These are phyloP conservation scores for Lymantria monacha DNA, from an alignment of 2,888 invertebrate genomes.

Conservation along the genomic window DNA sequence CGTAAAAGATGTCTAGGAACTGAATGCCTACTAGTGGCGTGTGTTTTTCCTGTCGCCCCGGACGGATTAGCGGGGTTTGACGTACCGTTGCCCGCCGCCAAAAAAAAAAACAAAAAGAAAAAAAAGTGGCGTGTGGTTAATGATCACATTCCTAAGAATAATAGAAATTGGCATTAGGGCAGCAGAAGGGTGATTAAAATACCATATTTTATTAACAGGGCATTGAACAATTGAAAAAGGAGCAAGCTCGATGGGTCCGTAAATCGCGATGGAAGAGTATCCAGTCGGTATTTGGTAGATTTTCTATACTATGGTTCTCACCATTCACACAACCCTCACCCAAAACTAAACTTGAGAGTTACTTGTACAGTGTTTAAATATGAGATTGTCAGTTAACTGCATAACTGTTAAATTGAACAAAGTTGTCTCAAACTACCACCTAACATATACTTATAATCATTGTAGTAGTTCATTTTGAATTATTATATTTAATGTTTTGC, in stretches of 20 bases:
- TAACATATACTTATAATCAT: neutral
- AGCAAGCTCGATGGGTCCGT: conserved; percentile 95
- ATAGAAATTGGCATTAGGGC: too few species aligned
- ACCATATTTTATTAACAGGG: conserved; percentile 82
- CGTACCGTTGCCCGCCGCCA: too few species aligned
- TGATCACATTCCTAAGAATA: too few species aligned
- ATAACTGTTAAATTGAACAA: conserved; percentile 11
- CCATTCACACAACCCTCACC: conserved; percentile 93
- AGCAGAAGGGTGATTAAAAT: too few species aligned
- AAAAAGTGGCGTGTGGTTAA: too few species aligned
- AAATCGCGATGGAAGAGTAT: conserved; percentile 97
- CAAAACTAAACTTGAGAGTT: conserved; percentile 89
- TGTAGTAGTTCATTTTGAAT: neutral
- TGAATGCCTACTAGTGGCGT: too few species aligned
- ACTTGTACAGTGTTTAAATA: conserved; percentile 91
- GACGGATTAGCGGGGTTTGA: too few species aligned
- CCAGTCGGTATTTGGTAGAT: conserved; percentile 97
- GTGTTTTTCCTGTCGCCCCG: too few species aligned
- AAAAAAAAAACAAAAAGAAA: too few species aligned
- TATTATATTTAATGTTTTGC: neutral
- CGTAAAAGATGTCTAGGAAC: too few species aligned
- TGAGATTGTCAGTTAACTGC: conserved; percentile 3
- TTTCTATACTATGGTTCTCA: conserved; percentile 96
- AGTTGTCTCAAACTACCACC: conserved; percentile 25
- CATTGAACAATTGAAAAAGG: conserved; percentile 98